Evolutionary conservation across 2,888 invertebrate species (phyloP).

Genomic region (Ochlodes sylvanus): DNA sequence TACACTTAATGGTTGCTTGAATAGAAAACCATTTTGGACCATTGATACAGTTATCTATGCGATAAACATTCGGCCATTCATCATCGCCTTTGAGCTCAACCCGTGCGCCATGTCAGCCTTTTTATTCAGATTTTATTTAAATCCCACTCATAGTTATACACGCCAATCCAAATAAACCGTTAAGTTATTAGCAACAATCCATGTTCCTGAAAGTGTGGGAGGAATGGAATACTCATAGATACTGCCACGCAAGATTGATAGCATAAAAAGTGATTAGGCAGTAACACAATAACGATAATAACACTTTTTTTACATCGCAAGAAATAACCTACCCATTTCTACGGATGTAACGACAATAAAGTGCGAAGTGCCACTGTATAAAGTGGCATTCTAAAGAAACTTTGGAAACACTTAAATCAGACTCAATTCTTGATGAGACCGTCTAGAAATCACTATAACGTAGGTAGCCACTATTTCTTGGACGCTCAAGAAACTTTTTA

Average conservation of each 20-base stretch:
- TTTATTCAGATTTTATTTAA: conserved; percentile 5
- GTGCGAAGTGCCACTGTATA: too few species aligned
- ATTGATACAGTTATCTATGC: conserved; percentile 15
- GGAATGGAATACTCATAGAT: not conserved
- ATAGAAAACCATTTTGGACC: not conserved
- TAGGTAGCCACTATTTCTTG: too few species aligned
- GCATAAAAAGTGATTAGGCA: not conserved
- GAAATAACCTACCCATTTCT: too few species aligned
- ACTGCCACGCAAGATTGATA: not conserved
- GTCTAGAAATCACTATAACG: too few species aligned
- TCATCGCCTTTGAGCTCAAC: conserved; percentile 18
- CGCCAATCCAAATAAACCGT: not conserved
- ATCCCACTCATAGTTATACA: not conserved
- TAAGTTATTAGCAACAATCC: conserved; percentile 1
- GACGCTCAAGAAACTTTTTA: too few species aligned
- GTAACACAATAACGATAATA: too few species aligned
- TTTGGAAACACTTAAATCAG: too few species aligned
- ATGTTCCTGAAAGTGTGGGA: conserved; percentile 11
- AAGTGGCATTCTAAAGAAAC: too few species aligned
- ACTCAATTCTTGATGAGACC: too few species aligned
- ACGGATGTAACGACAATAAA: too few species aligned
- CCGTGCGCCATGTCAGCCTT: not conserved
- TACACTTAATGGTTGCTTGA: not conserved
- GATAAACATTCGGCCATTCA: conserved; percentile 22
- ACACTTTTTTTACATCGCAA: too few species aligned